Evolutionary conservation across 2,888 invertebrate genomes (phyloP).

Genomic region (Lochmaea capreae): DNA sequence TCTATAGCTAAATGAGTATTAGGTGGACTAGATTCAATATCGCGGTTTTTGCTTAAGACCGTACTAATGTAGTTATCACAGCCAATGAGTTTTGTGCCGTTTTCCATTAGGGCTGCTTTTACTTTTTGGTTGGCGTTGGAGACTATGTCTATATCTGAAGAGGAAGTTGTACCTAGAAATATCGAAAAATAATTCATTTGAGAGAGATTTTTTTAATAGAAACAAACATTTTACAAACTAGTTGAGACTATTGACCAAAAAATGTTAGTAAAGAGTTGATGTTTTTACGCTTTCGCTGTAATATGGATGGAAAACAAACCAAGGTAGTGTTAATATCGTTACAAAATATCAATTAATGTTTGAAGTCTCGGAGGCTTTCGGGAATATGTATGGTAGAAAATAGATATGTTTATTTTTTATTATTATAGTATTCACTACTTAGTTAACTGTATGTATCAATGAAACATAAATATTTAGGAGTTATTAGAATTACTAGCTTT

Average conservation of each 20-base stretch:
- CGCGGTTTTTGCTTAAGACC: constrained; percentile 66
- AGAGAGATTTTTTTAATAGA: neutral
- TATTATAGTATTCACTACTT: neutral
- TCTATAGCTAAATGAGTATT: constrained; percentile 59
- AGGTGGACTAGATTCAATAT: constrained; percentile 59
- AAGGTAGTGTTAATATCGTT: too few species aligned
- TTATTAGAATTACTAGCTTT: neutral
- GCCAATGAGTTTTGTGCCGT: constrained; percentile 73
- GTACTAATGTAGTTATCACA: constrained; percentile 81
- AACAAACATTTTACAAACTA: too few species aligned
- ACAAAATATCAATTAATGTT: too few species aligned
- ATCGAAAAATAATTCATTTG: neutral
- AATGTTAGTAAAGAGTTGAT: too few species aligned
- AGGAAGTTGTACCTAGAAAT: constrained; percentile 44
- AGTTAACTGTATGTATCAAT: neutral
- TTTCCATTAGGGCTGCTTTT: constrained; percentile 69
- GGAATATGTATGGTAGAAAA: too few species aligned
- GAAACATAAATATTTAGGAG: neutral
- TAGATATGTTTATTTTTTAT: neutral
- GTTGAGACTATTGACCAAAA: too few species aligned
- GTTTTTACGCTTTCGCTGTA: too few species aligned
- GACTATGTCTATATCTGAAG: constrained; percentile 49
- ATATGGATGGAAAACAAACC: too few species aligned
- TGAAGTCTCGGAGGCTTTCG: too few species aligned
- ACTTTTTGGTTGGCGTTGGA: constrained; percentile 51